Evolutionary conservation across 2,797 vertebrate species (phyloP), one percentile per base, ranked within the genome.

Genomic region (Stomatorhinus walkeri): DNA sequence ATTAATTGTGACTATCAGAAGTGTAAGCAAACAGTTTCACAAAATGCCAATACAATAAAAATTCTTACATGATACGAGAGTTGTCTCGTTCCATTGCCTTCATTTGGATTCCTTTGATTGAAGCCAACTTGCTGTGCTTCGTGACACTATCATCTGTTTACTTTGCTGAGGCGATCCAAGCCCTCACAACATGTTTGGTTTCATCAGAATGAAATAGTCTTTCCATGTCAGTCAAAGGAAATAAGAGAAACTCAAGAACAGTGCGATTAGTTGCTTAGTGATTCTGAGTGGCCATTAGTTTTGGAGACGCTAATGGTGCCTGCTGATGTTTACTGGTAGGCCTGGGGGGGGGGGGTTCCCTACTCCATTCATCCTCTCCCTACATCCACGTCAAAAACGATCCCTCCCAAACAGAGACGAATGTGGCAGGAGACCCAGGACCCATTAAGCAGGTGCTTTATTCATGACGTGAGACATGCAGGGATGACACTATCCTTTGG

Each of bases 121-220:
- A 85, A 36, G 36, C 10, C 24, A 19, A 51, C 3, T 49, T 51
- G 16, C 14, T 76, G 9, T 56, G 51, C 32, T 5, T 5, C 59
- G n/a, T 59, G 10, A 16, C 2, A n/a, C 87, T 88, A 43, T 91
- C 88, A 87, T 51, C 68, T 90, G 89, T 89, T 51, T 89, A 76
- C 59, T 76, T 85, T 81, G 87, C 36, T 88, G 79, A 90, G 84
- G 87, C 36, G 22, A 83, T 84, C 88, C 40, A 12, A 86, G 89
- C 87, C 93, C 89, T 6, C 36, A 8, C 92, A 90, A 87, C 91
- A 48, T 88, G 76, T 93, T 89, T 87, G 85, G 64, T 93, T 92
- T 93, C 92, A 89, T 68, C 24, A 48, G 14, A 0, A 4, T 85
- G 90, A 88, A 16, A 49, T 40, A n/a, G 7, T 28, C 9, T 59